Percentiles rank a stretch among this genome's conserved stretches.
These are phyloP conservation scores for Vespertilio murinus DNA, from an alignment of 2,797 vertebrate species.

Conservation along the genomic window DNA sequence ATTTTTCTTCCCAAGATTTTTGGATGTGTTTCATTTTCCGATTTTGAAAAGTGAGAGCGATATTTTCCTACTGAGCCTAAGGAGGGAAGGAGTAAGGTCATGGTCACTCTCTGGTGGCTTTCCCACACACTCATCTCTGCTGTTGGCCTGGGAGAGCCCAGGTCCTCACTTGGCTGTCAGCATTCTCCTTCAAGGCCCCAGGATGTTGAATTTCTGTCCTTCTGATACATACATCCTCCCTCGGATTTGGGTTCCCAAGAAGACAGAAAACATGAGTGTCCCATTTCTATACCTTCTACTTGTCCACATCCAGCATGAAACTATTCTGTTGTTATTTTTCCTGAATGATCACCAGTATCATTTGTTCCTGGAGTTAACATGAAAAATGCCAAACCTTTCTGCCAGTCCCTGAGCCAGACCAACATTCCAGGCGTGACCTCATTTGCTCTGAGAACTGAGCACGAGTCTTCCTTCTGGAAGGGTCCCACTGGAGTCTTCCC, in stretches of 20 bases:
- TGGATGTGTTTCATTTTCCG: neutral
- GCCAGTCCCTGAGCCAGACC: neutral
- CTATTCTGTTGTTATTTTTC: neutral
- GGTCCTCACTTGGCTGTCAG: neutral
- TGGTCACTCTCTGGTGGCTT: neutral
- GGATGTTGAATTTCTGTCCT: neutral
- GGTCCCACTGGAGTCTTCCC: neutral
- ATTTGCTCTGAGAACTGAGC: neutral
- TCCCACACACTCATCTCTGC: neutral
- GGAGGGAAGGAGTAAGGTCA: neutral
- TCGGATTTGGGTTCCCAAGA: neutral
- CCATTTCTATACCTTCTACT: neutral
- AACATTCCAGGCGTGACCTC: neutral
- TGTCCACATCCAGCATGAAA: neutral
- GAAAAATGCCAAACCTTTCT: neutral
- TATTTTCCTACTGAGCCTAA: neutral
- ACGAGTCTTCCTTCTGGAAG: neutral
- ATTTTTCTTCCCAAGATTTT: neutral
- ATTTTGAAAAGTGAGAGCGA: neutral
- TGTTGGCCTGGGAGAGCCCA: neutral
- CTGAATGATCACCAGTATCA: neutral
- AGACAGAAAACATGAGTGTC: neutral
- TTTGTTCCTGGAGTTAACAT: neutral
- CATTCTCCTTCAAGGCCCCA: neutral
- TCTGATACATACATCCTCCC: fast-evolving